Conservation (phyloP, 2,888 invertebrate species). For the Maniola hyperantus region DNA sequence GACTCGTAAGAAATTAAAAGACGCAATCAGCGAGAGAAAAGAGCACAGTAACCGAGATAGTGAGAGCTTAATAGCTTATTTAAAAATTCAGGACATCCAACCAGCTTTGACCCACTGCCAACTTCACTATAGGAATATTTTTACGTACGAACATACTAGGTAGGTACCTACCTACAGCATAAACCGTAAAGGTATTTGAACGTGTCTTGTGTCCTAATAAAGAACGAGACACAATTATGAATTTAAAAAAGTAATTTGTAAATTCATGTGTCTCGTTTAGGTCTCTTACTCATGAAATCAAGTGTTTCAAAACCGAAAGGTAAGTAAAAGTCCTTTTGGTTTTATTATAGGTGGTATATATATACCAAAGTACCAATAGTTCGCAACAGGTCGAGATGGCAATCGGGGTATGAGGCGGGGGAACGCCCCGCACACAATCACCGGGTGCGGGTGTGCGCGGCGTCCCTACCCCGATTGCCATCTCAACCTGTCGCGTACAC, state of each 20-base stretch:
- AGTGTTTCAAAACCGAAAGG: no score
- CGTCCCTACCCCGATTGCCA: no score
- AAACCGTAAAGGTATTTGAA: constrained; percentile 17
- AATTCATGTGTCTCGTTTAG: no score
- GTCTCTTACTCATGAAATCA: no score
- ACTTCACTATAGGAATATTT: constrained; percentile 10
- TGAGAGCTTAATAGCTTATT: constrained; percentile 68
- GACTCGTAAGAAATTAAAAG: constrained; percentile 71
- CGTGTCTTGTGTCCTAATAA: constrained; percentile 17
- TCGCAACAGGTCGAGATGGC: no score
- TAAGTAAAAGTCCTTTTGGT: no score
- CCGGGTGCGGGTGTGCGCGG: no score
- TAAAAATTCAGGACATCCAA: constrained; percentile 76
- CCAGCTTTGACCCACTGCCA: constrained; percentile 63
- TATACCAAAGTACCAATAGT: no score
- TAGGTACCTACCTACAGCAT: not conserved
- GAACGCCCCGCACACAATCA: no score
- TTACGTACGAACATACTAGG: not conserved
- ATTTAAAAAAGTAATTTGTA: not conserved
- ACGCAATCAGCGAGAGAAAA: constrained; percentile 77
- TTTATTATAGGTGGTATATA: no score
- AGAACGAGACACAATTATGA: not conserved
- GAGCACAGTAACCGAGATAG: constrained; percentile 55
- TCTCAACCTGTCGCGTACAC: no score
- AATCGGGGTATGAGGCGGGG: no score